Evolutionary conservation across 2,797 vertebrate species (phyloP).

Genomic region (Emydoidea blandingii): DNA sequence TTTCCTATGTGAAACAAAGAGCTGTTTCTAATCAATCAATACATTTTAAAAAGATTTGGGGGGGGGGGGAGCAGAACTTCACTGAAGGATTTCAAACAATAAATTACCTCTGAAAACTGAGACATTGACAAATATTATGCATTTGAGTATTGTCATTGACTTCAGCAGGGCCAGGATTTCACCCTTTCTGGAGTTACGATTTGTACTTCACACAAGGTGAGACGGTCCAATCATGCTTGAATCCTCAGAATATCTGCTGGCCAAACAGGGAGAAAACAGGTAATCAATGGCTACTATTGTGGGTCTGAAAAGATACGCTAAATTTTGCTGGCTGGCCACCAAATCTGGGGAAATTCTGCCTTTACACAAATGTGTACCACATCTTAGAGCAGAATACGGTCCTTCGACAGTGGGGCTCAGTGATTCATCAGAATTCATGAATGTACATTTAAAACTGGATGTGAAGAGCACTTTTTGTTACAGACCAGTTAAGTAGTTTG

Average conservation of each 20-base stretch:
- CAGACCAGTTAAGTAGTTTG: neutral
- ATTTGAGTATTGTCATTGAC: neutral
- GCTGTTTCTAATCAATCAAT: neutral
- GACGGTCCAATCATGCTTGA: neutral
- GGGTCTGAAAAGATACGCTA: neutral
- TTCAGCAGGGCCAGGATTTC: neutral
- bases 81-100: neutral
- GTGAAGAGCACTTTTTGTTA: neutral
- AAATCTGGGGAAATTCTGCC: neutral
- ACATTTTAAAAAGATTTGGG: neutral
- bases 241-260: neutral
- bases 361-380: neutral
- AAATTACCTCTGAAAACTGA: neutral
- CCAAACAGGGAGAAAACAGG: neutral
- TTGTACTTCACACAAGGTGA: neutral
- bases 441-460: neutral
- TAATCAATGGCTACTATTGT: neutral
- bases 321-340: neutral
- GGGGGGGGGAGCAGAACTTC: neutral
- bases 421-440: neutral
- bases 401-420: neutral
- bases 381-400: neutral
- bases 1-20: neutral
- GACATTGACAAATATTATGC: neutral
- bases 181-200: fast-evolving